Evolutionary conservation across 2,888 invertebrate species (phyloP), one percentile per base, ranked within the genome.

Genomic region (Agapostemon virescens): DNA sequence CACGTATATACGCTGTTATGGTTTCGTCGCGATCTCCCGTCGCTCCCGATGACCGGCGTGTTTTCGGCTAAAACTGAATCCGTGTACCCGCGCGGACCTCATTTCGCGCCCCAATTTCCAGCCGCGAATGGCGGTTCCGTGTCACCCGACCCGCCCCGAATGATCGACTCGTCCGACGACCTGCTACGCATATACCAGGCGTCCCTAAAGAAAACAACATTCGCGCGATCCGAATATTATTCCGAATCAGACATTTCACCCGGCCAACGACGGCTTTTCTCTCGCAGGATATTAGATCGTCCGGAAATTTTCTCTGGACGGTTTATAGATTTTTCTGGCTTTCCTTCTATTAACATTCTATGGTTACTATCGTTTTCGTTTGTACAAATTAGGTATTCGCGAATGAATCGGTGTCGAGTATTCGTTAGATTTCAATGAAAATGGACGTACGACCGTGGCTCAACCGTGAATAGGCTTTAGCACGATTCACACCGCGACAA

Each of bases 61-160:
- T 73, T 80, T 80, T 72, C 73, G 79, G 69, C 49, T 78, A 79
- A 81, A 79, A 71, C 79, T 69, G 68, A 81, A 81, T 80, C 63
- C 61, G 71, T 80, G 75, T 80, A 64, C 17, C 64, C 45, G 58
- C 66, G 70, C 42, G 61, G 30, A 68, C 45, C 67, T 81, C 70
- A 77, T 81, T 81, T 71, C 70, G 67, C 81, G 55, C 52, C 55
- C 26, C 71, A 68, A 74, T 74, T 81, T 79, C 70, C 74, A 55
- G 15, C 40, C 67, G 63, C 76, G 71, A 80, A 79, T 79, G 81
- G 68, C 70, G 55, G 67, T 81, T 81, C 79, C 81, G 70, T 79
- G 79, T 81, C 79, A 55, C 38, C 45, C 79, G 79, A 49, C 45
- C 9, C 38, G 40, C 66, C 20, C 45, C 45, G 40, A 42, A 45